A percentile compares a stretch with the other conserved stretches of the same genome.
Conservation (phyloP, 2,797 vertebrate species). For the Selene dorsalis region DNA sequence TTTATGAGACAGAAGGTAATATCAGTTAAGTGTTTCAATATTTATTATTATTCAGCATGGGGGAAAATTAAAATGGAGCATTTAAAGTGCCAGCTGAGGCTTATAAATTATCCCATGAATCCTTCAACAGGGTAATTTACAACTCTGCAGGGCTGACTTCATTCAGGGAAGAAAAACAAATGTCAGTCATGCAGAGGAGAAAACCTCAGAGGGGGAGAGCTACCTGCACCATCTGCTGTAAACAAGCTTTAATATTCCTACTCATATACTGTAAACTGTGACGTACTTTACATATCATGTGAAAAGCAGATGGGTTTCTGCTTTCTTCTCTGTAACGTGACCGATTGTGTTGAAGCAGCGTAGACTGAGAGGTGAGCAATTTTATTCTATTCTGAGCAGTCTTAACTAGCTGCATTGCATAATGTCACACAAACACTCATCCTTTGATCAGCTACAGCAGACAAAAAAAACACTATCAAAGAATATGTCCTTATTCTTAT, state of each 20-base stretch:
- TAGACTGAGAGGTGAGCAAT: background rate
- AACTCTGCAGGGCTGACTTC: conserved; percentile 63
- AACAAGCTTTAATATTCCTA: conserved; percentile 28
- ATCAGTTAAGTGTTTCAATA: conserved; percentile 60
- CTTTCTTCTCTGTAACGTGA: conserved; percentile 7
- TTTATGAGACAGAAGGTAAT: conserved; percentile 57
- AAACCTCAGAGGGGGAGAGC: conserved; percentile 37
- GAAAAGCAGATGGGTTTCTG: conserved; percentile 11
- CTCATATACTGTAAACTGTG: conserved; percentile 26
- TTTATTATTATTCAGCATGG: conserved; percentile 64
- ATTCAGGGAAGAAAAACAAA: conserved; percentile 69
- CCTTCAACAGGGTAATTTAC: conserved; percentile 71
- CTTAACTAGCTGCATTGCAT: background rate
- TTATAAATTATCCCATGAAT: conserved; percentile 68
- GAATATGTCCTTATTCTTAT: background rate
- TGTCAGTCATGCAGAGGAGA: conserved; percentile 58
- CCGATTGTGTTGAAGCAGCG: background rate
- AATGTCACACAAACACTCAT: background rate
- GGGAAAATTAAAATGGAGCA: conserved; percentile 61
- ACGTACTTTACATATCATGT: conserved; percentile 28
- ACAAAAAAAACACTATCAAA: conserved; percentile 1
- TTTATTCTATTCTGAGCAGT: background rate
- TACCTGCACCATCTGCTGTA: conserved; percentile 66
- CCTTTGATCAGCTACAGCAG: background rate
- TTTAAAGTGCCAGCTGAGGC: conserved; percentile 70